Evolutionary conservation across 2,797 vertebrate species (phyloP), one percentile per base, ranked within the genome.

Genomic region (Manis crassicaudata): DNA sequence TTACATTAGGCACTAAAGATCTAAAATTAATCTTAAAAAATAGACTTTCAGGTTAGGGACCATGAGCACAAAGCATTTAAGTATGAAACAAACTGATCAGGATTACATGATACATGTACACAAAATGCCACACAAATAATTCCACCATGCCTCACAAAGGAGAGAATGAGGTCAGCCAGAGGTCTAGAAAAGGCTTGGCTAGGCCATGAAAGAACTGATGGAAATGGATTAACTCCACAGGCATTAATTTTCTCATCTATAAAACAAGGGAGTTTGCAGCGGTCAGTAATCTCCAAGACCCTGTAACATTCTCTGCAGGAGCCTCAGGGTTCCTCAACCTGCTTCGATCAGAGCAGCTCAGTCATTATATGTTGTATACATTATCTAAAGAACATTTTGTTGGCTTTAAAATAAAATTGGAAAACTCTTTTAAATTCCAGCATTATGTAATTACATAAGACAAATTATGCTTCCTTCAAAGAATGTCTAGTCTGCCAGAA

Each of bases 21-120:
- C n/a, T 77, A 85, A 92, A 89, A 65, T 85, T 81, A 70, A 56
- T 93, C 62, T 60, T 21, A 17, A 17, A 62, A 90, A 81, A 92
- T 2, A 83, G 13, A 43, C 20, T 40, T 25, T 50, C 50, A 63
- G 17, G 16, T 54, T 68, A 96, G 10, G 3, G 43, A 80, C 43
- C 70, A 32, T 17, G 9, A 65, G 12, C 11, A 92, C 16, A 75
- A 79, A 79, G 80, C 14, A 21, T 60, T 72, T 76, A 93, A 58
- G 23, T 60, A 92, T 63, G 88, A 80, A 93, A 84, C 63, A 79
- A 73, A 73, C 81, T 79, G n/a, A 37, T 62, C 86, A 88, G 9
- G 20, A 84, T n/a, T 76, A 73, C 6, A 18, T n/a, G 37, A 65
- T 76, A n/a, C 7, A 3, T 35, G 70, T 52, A 94, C 25, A 68